Evolutionary conservation across 2,888 invertebrate species (phyloP), one percentile per base, ranked within the genome.

Genomic region (Pammene fasciana): DNA sequence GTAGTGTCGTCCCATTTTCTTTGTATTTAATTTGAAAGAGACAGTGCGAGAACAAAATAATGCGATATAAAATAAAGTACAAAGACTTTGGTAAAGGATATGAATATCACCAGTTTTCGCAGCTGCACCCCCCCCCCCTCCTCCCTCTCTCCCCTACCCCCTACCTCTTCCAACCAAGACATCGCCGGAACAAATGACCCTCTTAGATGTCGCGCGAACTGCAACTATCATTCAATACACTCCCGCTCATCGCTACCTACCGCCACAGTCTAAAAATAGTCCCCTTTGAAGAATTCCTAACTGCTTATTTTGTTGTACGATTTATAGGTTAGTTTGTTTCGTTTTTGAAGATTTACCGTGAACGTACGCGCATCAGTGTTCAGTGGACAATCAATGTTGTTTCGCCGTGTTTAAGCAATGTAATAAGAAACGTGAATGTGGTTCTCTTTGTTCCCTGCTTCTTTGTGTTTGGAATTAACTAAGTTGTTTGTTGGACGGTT

Each of bases 221-320:
- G 64, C 68, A 62, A 64, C 68, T 68, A 68, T 68, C 68, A 64
- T 68, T 68, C 68, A 68, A 68, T 68, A 68, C 50, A 41, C 45
- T 16, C 13, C 3, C 43, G 9, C 36, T 56, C 43, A 14, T 36
- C 50, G 62, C 11, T 48, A 56, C 62, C 13, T 3, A n/a, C 3
- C 16, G 43, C 43, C 68, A 64, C 68, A 68, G 68, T 57, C 68
- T 68, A 68, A 68, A 57, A 45, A 57, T 68, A 68, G 0, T 18
- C 36, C 11, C 68, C 64, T 68, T 68, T 68, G 68, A 68, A 64
- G 16, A 18, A 36, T 64, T 57, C 43, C 18, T 36, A 34, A 26
- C 68, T 64, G 68, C 50, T 57, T 57, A 36, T 68, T 68, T 68
- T 50, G n/a, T 7, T 48, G 26, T 11, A 1, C 34, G 41, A 43